Base-by-base conservation (phyloP, 2,797 vertebrate genomes). In the Microctenopoma lineatum region DNA sequence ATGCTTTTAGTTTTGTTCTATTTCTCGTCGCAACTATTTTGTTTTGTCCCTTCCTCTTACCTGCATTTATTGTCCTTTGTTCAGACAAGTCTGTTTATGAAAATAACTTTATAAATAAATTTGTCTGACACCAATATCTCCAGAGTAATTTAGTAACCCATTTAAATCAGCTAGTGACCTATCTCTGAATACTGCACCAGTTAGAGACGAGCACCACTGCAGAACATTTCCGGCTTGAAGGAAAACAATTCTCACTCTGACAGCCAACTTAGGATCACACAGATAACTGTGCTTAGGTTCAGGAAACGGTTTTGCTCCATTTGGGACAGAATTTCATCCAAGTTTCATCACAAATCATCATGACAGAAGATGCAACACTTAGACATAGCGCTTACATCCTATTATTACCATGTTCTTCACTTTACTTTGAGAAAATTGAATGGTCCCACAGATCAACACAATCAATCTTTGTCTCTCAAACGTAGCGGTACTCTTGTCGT, bases 311-410 rank as follows among this genome's bases (percentile, higher is more conserved):
- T 73, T 69, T 48, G 46, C 59, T 84, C 58, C 58, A 59, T 81
- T 73, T 66, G 57, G 81, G 78, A 70, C 72, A 54, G 14, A 29
- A 76, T 90, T 88, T 84, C 83, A 77, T 75, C 67, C 51, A 53
- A 60, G 44, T 88, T 88, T 84, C 80, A 87, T 85, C 86, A 89
- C 63, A 61, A 88, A 65, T 51, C 60, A 67, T 75, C 70, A 59
- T 47, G 61, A 74, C 57, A 75, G 70, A 61, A 56, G 47, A 72
- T 67, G 65, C 54, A 73, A 78, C 45, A 65, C 56, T 70, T 41
- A 34, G 38, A 80, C 64, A 69, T 54, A 50, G 32, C 50, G 58
- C 55, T 53, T 71, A 45, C 52, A 13, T 12, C 34, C 27, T 66
- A 34, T 74, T 66, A 69, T 56, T 29, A 32, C 26, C 16, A n/a